Evolutionary conservation across 2,888 invertebrate genomes (phyloP), one percentile per base, ranked within the genome.

Genomic region (Philhelius pedissequus): DNA sequence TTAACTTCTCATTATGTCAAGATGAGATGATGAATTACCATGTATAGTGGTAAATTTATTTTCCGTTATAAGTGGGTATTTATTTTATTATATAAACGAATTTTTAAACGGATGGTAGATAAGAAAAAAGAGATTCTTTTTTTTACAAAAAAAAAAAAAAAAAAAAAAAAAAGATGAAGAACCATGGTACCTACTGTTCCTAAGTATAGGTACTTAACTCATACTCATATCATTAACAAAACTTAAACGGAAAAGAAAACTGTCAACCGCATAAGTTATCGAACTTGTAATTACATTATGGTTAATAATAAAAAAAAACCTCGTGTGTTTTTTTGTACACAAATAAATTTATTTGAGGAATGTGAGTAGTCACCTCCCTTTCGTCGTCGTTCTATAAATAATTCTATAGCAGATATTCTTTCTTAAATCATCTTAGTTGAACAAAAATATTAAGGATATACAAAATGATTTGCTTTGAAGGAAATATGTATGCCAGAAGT

Each of bases 1-100:
- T 81, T 75, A 83, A 74, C 70, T 83, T 83, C 83, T 83, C 83
- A 79, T 83, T 83, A 83, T 83, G 83, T 79, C 79, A 83, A 83
- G 74, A 70, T 74, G 74, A 58, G 74, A 83, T 79, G 83, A 83
- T 83, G 83, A 79, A 83, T 83, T 79, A 79, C 74, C 69, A 83
- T 79, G 70, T 66, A 64, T 83, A 79, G 74, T 75, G 79, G 79
- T 73, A 40, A 73, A 78, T 73, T 78, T 40, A 32, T 58, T 74
- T 74, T 52, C 30, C 20, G 18, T 22, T 58, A 22, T 56, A 56
- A 45, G 15, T 48, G 18, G 32, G 6, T 35, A 1, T 30, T 38
- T 60, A 3, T 20, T 54, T 25, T 40, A 30, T 43, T 60, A 5
- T 11, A 22, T 0, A 48, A 6, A 48, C 22, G 22, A 48, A 60